Percentiles rank a stretch among this genome's conserved stretches.
These are phyloP conservation scores for Ceyx melanurus DNA, from an alignment of 2,113 vertebrate genomes.

Conservation along the genomic window DNA sequence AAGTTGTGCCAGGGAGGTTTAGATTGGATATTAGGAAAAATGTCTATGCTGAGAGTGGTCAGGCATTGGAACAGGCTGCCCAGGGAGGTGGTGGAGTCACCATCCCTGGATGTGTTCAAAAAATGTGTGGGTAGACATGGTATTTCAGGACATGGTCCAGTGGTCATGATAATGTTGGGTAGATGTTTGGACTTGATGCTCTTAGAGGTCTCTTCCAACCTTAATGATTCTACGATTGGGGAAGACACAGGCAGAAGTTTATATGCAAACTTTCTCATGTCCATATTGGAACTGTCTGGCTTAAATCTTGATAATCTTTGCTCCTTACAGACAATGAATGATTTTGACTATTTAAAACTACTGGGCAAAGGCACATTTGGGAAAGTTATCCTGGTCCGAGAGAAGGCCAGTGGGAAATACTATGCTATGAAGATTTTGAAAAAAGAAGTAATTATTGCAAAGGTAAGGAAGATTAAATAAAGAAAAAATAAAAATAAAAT, in stretches of 20 bases:
- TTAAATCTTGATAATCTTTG: not conserved
- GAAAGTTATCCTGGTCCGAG: constrained; percentile 96
- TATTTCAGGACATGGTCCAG: too few species aligned
- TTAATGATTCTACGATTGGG: not conserved
- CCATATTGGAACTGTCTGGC: not conserved
- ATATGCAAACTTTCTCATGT: not conserved
- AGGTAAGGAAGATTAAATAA: constrained; percentile 76
- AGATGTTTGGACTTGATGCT: too few species aligned
- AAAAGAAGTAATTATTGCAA: constrained; percentile 98
- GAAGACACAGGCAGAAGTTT: not conserved
- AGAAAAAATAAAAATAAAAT: too few species aligned
- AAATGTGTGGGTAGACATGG: too few species aligned
- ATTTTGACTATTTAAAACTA: constrained; percentile 98
- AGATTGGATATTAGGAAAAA: too few species aligned
- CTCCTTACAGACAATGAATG: constrained; percentile 91
- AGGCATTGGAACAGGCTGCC: too few species aligned
- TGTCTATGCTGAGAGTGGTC: too few species aligned
- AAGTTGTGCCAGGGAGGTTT: too few species aligned
- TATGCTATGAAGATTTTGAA: constrained; percentile 99
- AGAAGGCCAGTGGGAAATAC: constrained; percentile 98
- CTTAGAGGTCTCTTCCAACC: too few species aligned
- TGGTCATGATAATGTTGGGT: too few species aligned
- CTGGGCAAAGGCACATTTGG: constrained; percentile 98
- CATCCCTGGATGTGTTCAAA: too few species aligned
- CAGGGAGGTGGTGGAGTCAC: too few species aligned